These are phyloP conservation scores for Tipula lateralis DNA, from an alignment of 2,888 invertebrate species.

Conservation along the genomic window DNA sequence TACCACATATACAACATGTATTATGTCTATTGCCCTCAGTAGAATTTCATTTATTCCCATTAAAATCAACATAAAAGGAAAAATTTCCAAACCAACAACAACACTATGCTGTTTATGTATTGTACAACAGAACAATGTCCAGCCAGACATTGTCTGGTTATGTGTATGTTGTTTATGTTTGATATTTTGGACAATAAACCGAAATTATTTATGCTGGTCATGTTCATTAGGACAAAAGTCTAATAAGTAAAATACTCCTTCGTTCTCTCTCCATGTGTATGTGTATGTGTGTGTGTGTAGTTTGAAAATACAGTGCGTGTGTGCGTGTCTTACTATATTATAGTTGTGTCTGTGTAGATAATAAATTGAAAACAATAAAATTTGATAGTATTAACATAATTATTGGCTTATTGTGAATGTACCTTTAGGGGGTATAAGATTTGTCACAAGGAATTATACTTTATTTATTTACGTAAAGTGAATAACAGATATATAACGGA, in stretches of 20 bases:
- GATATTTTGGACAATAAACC: slow-evolving; percentile 19
- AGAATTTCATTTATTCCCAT: background rate
- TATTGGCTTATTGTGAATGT: background rate
- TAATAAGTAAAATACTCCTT: background rate
- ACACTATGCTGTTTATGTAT: background rate
- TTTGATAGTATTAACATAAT: slow-evolving; percentile 9
- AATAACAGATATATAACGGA: background rate
- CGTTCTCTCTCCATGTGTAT: background rate
- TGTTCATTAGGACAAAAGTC: background rate
- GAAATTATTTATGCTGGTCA: slow-evolving; percentile 19
- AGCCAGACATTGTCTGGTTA: background rate
- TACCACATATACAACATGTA: background rate
- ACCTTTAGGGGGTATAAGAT: background rate
- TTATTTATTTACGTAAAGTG: background rate
- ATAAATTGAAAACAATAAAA: background rate
- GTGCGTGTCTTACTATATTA: background rate
- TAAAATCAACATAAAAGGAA: slow-evolving; percentile 3
- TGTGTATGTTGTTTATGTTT: background rate
- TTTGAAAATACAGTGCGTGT: background rate
- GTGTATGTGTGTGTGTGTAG: background rate
- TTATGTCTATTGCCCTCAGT: slow-evolving; percentile 19
- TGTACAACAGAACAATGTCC: background rate
- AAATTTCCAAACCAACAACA: background rate
- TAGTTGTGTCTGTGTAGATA: background rate
- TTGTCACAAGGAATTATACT: background rate